A percentile compares a stretch with the other conserved stretches of the same genome.
phyloP scores from a whole-genome alignment of 2,888 invertebrate species.

The Erebia ligea region DNA sequence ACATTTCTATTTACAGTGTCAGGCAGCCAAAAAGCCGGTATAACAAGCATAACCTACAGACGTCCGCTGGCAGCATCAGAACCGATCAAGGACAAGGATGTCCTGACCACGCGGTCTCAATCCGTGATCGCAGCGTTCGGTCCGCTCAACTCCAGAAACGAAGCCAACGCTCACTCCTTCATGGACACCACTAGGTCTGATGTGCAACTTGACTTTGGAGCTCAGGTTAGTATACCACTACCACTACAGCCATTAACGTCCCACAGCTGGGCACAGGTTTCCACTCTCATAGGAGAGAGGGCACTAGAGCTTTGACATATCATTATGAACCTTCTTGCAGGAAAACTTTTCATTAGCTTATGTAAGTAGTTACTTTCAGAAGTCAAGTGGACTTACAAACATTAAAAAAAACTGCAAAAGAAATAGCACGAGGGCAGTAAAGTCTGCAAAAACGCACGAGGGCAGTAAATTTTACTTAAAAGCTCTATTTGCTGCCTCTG shows the following conservation, averaged over 20 bases:
- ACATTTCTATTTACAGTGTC: constrained; percentile 76
- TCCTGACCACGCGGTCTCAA: constrained; percentile 86
- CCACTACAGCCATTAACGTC: background rate
- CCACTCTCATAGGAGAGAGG: too few relatives aligned
- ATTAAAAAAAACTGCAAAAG: too few relatives aligned
- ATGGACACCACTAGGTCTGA: constrained; percentile 88
- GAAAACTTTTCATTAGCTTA: too few relatives aligned
- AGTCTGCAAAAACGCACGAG: too few relatives aligned
- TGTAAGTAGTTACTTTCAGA: too few relatives aligned
- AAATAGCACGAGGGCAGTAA: too few relatives aligned
- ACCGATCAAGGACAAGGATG: constrained; percentile 87
- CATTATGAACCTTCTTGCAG: too few relatives aligned
- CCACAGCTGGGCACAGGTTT: too few relatives aligned
- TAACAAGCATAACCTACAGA: constrained; percentile 91
- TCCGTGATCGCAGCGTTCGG: constrained; percentile 95
- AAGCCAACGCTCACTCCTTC: constrained; percentile 92
- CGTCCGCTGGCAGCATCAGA: constrained; percentile 91
- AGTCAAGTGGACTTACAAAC: too few relatives aligned
- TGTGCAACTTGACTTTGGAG: constrained; percentile 90
- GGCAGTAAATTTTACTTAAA: too few relatives aligned
- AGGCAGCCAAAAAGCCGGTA: constrained; percentile 89
- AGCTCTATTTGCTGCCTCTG: too few relatives aligned
- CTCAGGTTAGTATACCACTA: constrained; percentile 61
- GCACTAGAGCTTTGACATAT: too few relatives aligned
- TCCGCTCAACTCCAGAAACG: constrained; percentile 89